These are phyloP conservation scores for Luscinia luscinia DNA, from an alignment of 2,797 vertebrate species.

Conservation along the genomic window DNA sequence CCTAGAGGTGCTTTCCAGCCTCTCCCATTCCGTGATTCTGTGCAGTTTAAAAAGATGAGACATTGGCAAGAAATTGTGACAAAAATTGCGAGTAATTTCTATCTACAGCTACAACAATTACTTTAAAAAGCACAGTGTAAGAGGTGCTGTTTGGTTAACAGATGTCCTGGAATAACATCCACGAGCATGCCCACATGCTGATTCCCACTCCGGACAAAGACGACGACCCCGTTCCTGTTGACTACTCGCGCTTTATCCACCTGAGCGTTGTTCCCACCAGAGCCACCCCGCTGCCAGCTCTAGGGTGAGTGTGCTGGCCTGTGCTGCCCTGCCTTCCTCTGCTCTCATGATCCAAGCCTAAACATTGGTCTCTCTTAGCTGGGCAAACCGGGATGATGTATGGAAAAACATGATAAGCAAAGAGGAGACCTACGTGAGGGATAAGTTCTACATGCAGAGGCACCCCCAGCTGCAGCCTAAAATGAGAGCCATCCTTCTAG, in stretches of 20 bases:
- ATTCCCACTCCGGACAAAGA: slow-evolving; percentile 87
- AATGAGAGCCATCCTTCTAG: slow-evolving; percentile 94
- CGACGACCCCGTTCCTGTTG: slow-evolving; percentile 64
- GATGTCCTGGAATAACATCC: slow-evolving; percentile 72
- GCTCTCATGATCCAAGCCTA: background rate
- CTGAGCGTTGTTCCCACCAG: slow-evolving; percentile 77
- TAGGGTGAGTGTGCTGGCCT: slow-evolving; percentile 76
- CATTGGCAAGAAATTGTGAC: too few relatives aligned
- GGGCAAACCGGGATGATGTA: slow-evolving; percentile 93
- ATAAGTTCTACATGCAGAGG: slow-evolving; percentile 86
- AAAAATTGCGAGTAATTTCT: background rate
- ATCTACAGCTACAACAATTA: fast-evolving
- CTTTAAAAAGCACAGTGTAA: background rate
- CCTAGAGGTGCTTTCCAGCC: background rate
- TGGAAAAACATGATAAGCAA: slow-evolving; percentile 95
- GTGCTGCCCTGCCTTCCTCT: background rate
- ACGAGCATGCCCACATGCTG: slow-evolving; percentile 81
- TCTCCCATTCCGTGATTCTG: background rate
- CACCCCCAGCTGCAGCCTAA: slow-evolving; percentile 93
- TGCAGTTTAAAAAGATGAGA: background rate
- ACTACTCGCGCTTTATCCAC: slow-evolving; percentile 5
- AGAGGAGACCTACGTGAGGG: slow-evolving; percentile 85
- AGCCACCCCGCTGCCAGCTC: slow-evolving; percentile 86
- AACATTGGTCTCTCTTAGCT: slow-evolving; percentile 76
- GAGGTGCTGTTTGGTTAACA: background rate